These are phyloP conservation scores for Falco berigora DNA, from an alignment of 2,797 vertebrate species.

Conservation along the genomic window DNA sequence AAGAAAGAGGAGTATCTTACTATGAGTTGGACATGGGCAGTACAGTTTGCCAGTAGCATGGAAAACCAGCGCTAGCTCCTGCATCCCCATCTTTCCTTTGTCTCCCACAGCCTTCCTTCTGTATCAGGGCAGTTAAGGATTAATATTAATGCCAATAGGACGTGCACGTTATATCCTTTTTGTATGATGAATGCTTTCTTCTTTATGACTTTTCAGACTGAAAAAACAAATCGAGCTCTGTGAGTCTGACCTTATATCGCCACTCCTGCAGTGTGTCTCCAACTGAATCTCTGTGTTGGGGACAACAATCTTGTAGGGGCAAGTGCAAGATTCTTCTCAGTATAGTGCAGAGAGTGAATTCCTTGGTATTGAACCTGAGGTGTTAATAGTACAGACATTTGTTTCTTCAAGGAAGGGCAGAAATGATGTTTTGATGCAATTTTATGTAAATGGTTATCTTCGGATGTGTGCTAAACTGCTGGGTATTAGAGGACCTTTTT, in stretches of 20 bases:
- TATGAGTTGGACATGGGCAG: neutral
- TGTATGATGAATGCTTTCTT: neutral
- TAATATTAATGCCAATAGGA: neutral
- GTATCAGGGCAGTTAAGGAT: neutral
- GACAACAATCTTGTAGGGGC: neutral
- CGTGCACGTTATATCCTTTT: rapidly evolving
- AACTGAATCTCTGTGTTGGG: neutral
- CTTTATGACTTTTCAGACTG: neutral
- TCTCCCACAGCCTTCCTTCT: neutral
- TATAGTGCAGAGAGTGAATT: neutral
- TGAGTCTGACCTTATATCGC: neutral
- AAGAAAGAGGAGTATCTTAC: neutral
- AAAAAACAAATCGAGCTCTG: neutral
- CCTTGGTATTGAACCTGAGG: neutral
- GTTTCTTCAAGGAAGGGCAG: neutral
- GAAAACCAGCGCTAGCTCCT: neutral
- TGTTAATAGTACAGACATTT: neutral
- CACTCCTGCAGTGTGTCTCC: neutral
- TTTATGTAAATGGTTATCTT: neutral
- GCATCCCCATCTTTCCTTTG: neutral
- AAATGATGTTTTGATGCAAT: neutral
- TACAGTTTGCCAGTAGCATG: neutral
- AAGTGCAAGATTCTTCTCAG: neutral
- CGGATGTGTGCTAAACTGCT: neutral
- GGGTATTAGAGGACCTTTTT: neutral